Percentiles rank a stretch among this genome's conserved stretches.
Evolutionary conservation across 2,888 invertebrate species (phyloP).

Genomic region (Volucella inanis): DNA sequence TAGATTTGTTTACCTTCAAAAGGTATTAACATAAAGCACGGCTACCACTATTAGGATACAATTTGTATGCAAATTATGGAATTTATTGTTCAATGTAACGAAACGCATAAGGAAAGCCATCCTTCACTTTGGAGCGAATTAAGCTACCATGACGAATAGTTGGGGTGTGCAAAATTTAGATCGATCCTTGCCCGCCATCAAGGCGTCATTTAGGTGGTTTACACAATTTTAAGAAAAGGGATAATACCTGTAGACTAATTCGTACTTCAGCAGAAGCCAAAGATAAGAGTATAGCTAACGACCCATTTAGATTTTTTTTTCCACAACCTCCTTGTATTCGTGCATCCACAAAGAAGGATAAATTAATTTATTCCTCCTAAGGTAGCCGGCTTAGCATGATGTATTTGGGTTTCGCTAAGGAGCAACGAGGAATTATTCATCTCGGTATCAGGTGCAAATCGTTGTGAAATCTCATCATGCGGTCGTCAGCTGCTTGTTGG

Average conservation of each 20-base stretch:
- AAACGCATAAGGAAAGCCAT: neutral
- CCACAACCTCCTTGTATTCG: conserved; percentile 29
- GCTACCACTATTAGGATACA: neutral
- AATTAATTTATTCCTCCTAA: conserved; percentile 42
- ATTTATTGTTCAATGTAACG: neutral
- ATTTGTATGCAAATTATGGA: conserved; percentile 7
- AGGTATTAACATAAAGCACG: no score
- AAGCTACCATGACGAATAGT: conserved; percentile 57
- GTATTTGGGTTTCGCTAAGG: conserved; percentile 16
- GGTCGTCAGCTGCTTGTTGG: conserved; percentile 1
- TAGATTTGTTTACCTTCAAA: neutral
- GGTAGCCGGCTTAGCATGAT: conserved; percentile 28
- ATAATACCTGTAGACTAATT: neutral
- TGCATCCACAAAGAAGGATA: conserved; percentile 35
- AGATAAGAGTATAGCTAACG: neutral
- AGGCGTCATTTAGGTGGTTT: conserved; percentile 4
- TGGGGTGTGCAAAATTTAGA: conserved; percentile 24
- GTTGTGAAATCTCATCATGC: conserved; percentile 25
- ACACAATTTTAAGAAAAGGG: neutral
- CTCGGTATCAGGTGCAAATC: conserved; percentile 48
- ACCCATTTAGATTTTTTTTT: conserved; percentile 17
- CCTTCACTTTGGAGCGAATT: neutral
- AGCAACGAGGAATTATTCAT: conserved; percentile 51
- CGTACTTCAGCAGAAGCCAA: neutral
- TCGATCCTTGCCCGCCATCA: conserved; percentile 12